phyloP scores from a whole-genome alignment of 2,113 vertebrate species.

The Etheostoma cragini region DNA sequence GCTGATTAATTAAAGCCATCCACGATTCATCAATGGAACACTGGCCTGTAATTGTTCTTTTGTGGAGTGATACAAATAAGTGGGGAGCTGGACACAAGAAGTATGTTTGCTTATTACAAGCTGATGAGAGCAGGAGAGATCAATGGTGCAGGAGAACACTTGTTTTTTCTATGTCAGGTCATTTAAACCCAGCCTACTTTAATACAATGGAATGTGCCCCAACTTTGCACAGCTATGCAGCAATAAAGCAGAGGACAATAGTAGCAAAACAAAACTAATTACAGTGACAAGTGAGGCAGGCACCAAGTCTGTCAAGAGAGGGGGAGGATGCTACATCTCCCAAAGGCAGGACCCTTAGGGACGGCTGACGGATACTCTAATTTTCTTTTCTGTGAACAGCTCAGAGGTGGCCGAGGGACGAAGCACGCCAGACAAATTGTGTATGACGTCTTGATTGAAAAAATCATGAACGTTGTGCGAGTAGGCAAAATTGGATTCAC shows the following conservation, averaged over 20 bases:
- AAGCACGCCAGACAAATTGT: conserved; percentile 65
- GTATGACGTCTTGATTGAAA: conserved; percentile 76
- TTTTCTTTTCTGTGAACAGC: conserved; percentile 63
- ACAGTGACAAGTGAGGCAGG: conserved; percentile 72
- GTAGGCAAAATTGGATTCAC: conserved; percentile 73
- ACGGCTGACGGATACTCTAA: conserved; percentile 76
- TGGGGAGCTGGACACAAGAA: conserved; percentile 30
- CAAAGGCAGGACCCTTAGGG: conserved; percentile 70
- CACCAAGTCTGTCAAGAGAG: conserved; percentile 63
- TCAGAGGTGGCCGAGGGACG: conserved; percentile 33
- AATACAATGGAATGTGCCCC: conserved; percentile 45
- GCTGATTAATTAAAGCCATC: conserved; percentile 66
- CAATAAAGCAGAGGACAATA: conserved; percentile 71
- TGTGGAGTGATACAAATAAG: conserved; percentile 27
- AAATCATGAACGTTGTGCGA: conserved; percentile 54
- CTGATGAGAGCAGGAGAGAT: conserved; percentile 58
- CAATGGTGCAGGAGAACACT: conserved; percentile 45
- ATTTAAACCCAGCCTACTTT: conserved; percentile 50
- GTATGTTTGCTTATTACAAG: conserved; percentile 60
- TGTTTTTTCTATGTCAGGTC: conserved; percentile 27
- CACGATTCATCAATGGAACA: conserved; percentile 60
- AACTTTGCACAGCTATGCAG: conserved; percentile 16
- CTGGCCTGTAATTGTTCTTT: conserved; percentile 61
- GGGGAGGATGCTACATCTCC: conserved; percentile 62
- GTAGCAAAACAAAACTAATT: conserved; percentile 77